Evolutionary conservation across 2,113 vertebrate species (phyloP), one percentile per base, ranked within the genome.

Genomic region (Struthidea cinerea): DNA sequence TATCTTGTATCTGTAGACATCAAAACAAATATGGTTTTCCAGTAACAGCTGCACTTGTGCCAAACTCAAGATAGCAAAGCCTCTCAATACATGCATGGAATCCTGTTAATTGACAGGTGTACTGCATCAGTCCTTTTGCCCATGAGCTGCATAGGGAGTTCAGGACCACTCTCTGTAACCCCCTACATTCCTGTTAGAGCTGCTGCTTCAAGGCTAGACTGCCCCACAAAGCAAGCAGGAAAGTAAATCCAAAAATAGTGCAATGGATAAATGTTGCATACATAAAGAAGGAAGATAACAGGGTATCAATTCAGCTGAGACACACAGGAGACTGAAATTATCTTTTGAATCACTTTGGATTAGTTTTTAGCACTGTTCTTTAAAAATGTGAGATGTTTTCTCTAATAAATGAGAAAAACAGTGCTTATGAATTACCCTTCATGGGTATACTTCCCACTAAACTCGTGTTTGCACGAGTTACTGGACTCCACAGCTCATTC

Each of bases 101-200:
- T 57, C 41, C 56, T 76, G 57, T 22, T 57, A 68, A 61, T 49
- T 76, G 57, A 57, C 16, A 5, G 1, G 23, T 15, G 32, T 37
- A 41, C 13, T 74, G 37, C 16, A 69, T 35, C 56, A 84, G 68
- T 53, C 37, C 71, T 60, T 21, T 12, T 16, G 28, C n/a, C 24
- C 1, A 2, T 14, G 49, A 71, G 70, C 24, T 41, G 44, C 52
- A 30, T 27, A 42, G 32, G n/a, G 35, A 84, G 26, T 13, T 41
- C 0, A 0, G 15, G 12, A 73, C 11, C 7, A 5, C 16, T 23
- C 20, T 73, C 67, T 23, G 3, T 41, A 78, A 41, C 4, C 8
- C 8, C 4, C 24, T 30, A 5, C 8, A 3, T 18, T 82, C 24
- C 47, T 87, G 52, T n/a, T 5, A 57, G 32, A 83, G 53, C 24